phyloP scores from a whole-genome alignment of 2,113 vertebrate species.

The Gavia stellata region DNA sequence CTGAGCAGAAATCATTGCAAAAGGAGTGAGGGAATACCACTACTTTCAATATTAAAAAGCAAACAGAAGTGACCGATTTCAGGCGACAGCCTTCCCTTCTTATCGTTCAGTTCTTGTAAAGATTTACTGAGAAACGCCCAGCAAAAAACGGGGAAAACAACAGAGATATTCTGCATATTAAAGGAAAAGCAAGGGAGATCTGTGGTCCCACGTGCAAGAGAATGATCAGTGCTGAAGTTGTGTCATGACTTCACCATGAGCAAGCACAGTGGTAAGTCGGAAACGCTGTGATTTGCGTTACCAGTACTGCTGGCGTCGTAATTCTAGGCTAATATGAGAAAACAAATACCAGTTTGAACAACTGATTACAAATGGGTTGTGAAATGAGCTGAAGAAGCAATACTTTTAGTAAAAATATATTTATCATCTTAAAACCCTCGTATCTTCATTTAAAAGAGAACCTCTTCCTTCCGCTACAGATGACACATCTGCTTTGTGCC shows the following conservation, averaged over 20 bases:
- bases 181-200: neutral
- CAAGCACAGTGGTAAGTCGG: neutral
- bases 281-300: neutral
- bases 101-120: neutral
- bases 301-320: neutral
- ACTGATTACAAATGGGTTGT: neutral
- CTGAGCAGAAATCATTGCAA: neutral
- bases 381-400: neutral
- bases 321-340: neutral
- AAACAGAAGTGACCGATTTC: rapidly evolving
- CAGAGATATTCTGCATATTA: neutral
- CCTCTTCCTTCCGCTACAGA: neutral
- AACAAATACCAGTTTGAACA: neutral
- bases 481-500: neutral
- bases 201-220: neutral
- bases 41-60: neutral
- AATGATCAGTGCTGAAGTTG: neutral
- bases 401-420: neutral
- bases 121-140: neutral
- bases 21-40: neutral
- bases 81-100: neutral
- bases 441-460: neutral
- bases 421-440: neutral
- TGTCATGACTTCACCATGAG: neutral
- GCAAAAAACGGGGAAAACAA: neutral